Evolutionary conservation across 2,888 invertebrate genomes (phyloP).

Genomic region (Ornithoptera priamus): DNA sequence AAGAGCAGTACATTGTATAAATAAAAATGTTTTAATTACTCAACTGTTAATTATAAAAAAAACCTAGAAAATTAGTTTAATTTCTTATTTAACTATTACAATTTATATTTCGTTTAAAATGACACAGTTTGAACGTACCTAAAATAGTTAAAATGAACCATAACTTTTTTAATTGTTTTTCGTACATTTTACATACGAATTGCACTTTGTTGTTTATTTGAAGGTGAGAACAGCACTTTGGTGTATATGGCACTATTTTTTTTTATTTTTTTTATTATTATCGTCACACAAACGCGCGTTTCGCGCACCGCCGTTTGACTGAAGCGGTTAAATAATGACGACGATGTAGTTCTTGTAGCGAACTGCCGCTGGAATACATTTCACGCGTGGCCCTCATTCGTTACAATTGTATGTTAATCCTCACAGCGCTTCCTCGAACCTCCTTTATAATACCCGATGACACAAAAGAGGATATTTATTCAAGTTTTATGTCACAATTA

Average conservation of each 20-base stretch:
- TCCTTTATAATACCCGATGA: not conserved
- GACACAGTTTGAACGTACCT: slow-evolving; percentile 13
- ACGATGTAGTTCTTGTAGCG: slow-evolving; percentile 13
- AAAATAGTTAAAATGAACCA: slow-evolving; percentile 21
- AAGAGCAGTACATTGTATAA: no score
- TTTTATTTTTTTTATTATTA: not conserved
- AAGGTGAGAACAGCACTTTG: slow-evolving; percentile 5
- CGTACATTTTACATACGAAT: slow-evolving; percentile 12
- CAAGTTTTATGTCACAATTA: not conserved
- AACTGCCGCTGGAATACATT: slow-evolving; percentile 18
- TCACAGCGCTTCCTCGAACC: slow-evolving; percentile 16
- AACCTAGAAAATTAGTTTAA: no score
- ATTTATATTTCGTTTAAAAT: no score
- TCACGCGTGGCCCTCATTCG: slow-evolving; percentile 4
- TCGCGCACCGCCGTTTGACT: slow-evolving; percentile 28
- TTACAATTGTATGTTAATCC: slow-evolving; percentile 27
- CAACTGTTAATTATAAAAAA: no score
- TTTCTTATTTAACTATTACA: no score
- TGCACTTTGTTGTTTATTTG: slow-evolving; percentile 14
- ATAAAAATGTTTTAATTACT: no score
- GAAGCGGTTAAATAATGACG: slow-evolving; percentile 17
- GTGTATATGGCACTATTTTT: slow-evolving; percentile 25
- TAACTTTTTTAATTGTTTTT: slow-evolving; percentile 11
- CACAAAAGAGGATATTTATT: not conserved
- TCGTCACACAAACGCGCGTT: slow-evolving; percentile 21